phyloP scores from a whole-genome alignment of 1,140 invertebrate genomes.

The Cyclina sinensis region DNA sequence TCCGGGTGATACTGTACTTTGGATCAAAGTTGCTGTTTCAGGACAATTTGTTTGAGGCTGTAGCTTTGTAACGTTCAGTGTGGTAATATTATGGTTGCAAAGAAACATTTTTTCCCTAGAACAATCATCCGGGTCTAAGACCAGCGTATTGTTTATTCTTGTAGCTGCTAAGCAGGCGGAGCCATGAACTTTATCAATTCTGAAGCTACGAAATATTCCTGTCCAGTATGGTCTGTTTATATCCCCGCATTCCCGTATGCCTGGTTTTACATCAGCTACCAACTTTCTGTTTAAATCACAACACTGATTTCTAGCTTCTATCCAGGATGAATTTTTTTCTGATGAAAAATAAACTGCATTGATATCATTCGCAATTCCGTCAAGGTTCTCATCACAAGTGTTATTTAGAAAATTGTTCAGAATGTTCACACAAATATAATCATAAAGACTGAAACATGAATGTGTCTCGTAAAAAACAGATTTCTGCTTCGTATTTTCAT shows the following conservation, averaged over 20 bases:
- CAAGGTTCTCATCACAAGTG: neutral
- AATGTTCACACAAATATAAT: neutral
- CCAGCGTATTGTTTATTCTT: neutral
- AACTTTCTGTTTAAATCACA: neutral
- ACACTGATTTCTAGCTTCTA: neutral
- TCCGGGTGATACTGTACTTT: neutral
- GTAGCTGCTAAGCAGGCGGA: neutral
- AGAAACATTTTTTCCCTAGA: neutral
- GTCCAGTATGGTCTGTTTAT: neutral
- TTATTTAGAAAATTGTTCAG: neutral
- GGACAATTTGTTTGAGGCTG: neutral
- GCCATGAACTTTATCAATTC: neutral
- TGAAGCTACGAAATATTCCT: neutral
- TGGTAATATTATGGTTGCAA: neutral
- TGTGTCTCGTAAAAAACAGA: neutral
- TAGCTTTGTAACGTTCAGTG: neutral
- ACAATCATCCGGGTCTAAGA: neutral
- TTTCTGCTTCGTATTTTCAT: neutral
- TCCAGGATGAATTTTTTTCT: neutral
- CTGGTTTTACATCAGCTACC: neutral
- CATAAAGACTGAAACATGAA: neutral
- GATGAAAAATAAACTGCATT: neutral
- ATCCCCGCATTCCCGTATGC: neutral
- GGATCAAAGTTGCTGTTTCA: neutral
- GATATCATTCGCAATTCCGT: neutral